A percentile compares a stretch with the other conserved stretches of the same genome.
Conservation (phyloP, 2,797 vertebrate species). For the Lophotriccus pileatus region DNA sequence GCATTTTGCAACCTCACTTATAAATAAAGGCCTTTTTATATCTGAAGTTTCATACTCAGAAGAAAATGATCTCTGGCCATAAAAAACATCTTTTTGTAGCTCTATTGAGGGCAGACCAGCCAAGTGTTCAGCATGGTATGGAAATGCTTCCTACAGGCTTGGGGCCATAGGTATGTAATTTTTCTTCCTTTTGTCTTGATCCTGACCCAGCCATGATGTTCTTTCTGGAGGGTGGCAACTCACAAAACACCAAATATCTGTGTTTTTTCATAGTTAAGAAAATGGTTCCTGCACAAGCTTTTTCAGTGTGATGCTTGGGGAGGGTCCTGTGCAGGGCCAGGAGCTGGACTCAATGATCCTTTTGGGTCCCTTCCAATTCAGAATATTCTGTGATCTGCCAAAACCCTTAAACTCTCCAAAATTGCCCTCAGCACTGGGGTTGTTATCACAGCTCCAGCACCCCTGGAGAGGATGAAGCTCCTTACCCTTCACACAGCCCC, state of each 20-base stretch:
- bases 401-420: neutral
- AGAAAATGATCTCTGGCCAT: neutral
- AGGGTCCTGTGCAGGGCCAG: neutral
- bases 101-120: neutral
- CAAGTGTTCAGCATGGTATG: neutral
- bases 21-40: slow-evolving; percentile 9
- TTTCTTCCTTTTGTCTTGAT: neutral
- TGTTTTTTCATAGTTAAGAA: neutral
- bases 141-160: neutral
- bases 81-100: neutral
- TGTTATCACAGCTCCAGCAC: neutral
- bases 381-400: neutral
- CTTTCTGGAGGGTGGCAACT: neutral
- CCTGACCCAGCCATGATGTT: neutral
- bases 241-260: neutral
- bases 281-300: neutral
- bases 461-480: neutral
- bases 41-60: neutral
- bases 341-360: neutral
- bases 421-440: fast-evolving
- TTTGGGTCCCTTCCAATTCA: neutral
- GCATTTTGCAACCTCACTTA: neutral
- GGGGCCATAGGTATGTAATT: neutral
- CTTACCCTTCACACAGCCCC: neutral
- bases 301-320: neutral